Evolutionary conservation across 2,888 invertebrate genomes (phyloP), one percentile per base, ranked within the genome.

Genomic region (Ellobium chinense): DNA sequence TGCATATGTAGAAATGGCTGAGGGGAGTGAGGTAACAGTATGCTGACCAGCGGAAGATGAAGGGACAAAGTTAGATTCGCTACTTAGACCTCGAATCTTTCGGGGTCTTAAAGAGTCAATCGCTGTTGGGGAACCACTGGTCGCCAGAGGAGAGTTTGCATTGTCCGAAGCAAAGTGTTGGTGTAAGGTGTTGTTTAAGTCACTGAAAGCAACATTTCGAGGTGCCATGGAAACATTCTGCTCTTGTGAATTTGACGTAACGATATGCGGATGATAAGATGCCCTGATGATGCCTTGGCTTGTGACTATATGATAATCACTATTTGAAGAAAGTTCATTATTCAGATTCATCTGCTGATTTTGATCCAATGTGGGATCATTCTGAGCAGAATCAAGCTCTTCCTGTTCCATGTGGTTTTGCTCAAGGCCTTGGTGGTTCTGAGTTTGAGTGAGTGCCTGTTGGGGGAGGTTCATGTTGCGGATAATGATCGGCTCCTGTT

Each of bases 401-500:
- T 18, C 58, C 2, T 36, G 36, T 24, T 72, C 60, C 24, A 72
- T 2, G 34, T 9, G 21, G 1, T n/a, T n/a, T 56, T 70, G 54
- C 54, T 54, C 56, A 70, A 70, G 54, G 18, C 3, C 66, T 18
- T 31, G 46, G 65, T 29, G 65, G 27, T 56, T 65, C n/a, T 76
- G 46, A 39, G 27, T 18, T 4, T 56, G 21, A 36, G 54, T n/a
- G 2, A 54, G 36, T 1, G 24, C 31, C 31, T 65, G 76, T 18
- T 34, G 54, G 1, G 18, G 29, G 5, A 31, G 56, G 56, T 36
- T 76, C 46, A 63, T 2, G 9, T 29, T 74, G 24, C 58, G 78
- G n/a, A 78, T 65, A 4, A 78, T 65, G 34, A 78, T 72, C 12
- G 60, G n/a, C 27, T 78, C 78, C 1, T 78, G 68, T 4, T 76